Base-by-base conservation (phyloP, 2,797 vertebrate genomes). In the Adrianichthys oophorus region DNA sequence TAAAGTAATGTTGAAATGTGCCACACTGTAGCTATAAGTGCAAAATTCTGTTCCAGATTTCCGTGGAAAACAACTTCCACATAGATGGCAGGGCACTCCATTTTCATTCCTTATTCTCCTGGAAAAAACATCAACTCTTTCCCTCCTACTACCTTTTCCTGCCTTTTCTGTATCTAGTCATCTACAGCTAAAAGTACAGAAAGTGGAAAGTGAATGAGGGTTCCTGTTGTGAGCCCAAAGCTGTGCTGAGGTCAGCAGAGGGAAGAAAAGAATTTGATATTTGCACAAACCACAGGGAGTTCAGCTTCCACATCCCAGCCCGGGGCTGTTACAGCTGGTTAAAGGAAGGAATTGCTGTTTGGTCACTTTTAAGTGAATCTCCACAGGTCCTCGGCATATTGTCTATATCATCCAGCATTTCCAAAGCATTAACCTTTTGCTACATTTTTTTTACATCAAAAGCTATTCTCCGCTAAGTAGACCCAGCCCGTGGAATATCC, bases 261-360 rank as follows among this genome's bases (percentile, higher is more conserved):
- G 47, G 43, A 74, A 61, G 59, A 64, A 45, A 23, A 45, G 14
- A 62, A 71, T 72, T 54, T 58, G 52, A 76, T 79, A 77, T 83
- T 73, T 78, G 76, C 56, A 74, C 53, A 73, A 77, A 76, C 77
- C 65, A 26, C 24, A 5, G 70, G 77, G 73, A 70, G 45, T 48
- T 64, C 42, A 52, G 55, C 52, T 53, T 45, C 50, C 48, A 42
- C 67, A n/a, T 45, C 0, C 6, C 51, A 45, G 70, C 69, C 62
- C 64, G 49, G 62, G 55, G 59, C 70, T 59, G 59, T 41, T 67
- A 24, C 19, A 29, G 29, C 47, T 54, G 48, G 37, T 58, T 68
- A 65, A 52, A 56, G 60, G 54, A 70, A 58, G 15, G 15, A 19
- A 59, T 18, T 45, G 26, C 37, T 16, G 56, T 46, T 75, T 69